phyloP scores from a whole-genome alignment of 1,140 invertebrate genomes.

The Neuroterus valhalla region DNA sequence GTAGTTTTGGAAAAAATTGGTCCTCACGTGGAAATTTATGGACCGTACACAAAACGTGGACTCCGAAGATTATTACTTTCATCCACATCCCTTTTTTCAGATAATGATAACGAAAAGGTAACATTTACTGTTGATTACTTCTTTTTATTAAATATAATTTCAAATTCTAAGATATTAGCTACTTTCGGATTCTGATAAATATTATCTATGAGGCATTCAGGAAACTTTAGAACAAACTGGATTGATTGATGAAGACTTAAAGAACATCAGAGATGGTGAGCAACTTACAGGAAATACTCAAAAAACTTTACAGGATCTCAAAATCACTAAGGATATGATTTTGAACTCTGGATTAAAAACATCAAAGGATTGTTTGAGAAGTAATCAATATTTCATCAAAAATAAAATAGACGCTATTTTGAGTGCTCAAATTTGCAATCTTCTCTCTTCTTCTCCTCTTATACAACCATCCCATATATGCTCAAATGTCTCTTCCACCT shows the following conservation, averaged over 20 bases:
- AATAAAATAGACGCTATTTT: no score
- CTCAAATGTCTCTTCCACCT: no score
- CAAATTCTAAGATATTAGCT: neutral
- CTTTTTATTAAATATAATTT: neutral
- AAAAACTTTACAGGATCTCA: neutral
- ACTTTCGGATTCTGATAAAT: neutral
- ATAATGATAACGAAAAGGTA: neutral
- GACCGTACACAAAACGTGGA: slow-evolving; percentile 31
- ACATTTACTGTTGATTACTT: neutral
- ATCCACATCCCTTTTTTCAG: neutral
- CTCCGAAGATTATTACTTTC: slow-evolving; percentile 33
- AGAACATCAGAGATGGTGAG: neutral
- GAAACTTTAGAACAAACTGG: neutral
- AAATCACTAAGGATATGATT: slow-evolving; percentile 1
- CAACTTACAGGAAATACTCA: neutral
- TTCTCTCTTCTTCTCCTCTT: no score
- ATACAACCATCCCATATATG: no score
- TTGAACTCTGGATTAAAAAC: neutral
- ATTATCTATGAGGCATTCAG: neutral
- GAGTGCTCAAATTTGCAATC: no score
- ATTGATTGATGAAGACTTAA: neutral
- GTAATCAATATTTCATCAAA: neutral
- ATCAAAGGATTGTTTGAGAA: neutral
- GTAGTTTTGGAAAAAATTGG: slow-evolving; percentile 33
- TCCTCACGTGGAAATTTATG: slow-evolving; percentile 25